Conservation (phyloP, 2,113 vertebrate species). For the Engystomops pustulosus region DNA sequence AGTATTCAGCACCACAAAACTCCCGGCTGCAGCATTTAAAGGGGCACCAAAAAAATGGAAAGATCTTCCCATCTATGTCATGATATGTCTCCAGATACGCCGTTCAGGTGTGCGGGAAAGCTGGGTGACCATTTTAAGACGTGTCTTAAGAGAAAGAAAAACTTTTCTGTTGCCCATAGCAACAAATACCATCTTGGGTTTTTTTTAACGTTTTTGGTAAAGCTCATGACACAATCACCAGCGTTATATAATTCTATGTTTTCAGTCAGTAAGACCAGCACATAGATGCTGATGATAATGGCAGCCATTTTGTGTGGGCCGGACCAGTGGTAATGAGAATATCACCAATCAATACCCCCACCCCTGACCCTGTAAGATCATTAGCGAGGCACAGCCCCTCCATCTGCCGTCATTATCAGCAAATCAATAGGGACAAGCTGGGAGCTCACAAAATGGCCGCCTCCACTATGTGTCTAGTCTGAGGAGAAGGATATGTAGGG, state of each 20-base stretch:
- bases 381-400: background rate
- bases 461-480: background rate
- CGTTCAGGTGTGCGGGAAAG: too few relatives aligned
- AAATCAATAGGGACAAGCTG: background rate
- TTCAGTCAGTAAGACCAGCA: too few relatives aligned
- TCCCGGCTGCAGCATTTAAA: background rate
- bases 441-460: conserved; percentile 14
- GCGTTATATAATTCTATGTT: too few relatives aligned
- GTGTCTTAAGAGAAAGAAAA: too few relatives aligned
- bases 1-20: background rate
- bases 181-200: too few relatives aligned
- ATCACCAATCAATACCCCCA: background rate
- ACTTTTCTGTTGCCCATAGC: too few relatives aligned
- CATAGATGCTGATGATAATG: background rate
- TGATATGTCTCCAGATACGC: too few relatives aligned
- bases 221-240: too few relatives aligned
- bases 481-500: background rate
- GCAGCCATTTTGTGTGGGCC: background rate
- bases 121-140: too few relatives aligned
- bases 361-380: background rate
- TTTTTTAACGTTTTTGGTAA: too few relatives aligned
- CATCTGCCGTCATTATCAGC: background rate
- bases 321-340: background rate
- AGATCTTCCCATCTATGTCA: too few relatives aligned
- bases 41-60: background rate